Base-by-base conservation (phyloP, 2,888 invertebrate species). In the Heliconius sara region DNA sequence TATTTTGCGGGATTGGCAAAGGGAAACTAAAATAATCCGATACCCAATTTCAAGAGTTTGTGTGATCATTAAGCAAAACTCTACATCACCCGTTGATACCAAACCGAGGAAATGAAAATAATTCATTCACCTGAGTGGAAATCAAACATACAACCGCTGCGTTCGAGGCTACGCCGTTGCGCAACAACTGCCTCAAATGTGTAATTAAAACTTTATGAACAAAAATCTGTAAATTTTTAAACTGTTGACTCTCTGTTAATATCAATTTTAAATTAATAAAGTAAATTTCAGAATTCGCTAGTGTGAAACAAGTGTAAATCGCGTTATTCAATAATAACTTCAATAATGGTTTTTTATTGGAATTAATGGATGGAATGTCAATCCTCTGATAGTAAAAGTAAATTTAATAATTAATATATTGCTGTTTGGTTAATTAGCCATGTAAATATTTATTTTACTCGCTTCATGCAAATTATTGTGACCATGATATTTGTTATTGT, bases 351-450 rank as follows among this genome's bases (percentile, higher is more conserved):
- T 75, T 65, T 65, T 19, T 39, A 10, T 39, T 39, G 39, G 39
- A 39, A 39, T 39, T 39, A 39, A 39, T 39, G 39, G 39, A 39
- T 39, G 39, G 39, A 39, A 66, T 47, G 25, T 65, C 75, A 66
- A 30, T 75, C 65, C 12, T 39, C 12, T 34, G 47, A 75, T 47
- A 75, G 75, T 75, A 75, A 75, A 75, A 75, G 47, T 75, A 47
- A 39, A 75, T 47, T 65, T 66, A 43, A 66, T 47, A 75, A 75
- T 66, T 75, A 30, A 75, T 66, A 65, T 43, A 75, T 66, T 30
- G 47, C 27, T n/a, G 22, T n/a, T 34, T 30, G 22, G 30, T 43
- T 66, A 66, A 75, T 65, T 43, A 47, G 43, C 22, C 39, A 25
- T 43, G 43, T 43, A 75, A 65, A 25, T 10, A 74, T 74, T 74